Conservation (phyloP, 2,888 invertebrate genomes). For the Apodemia mormo region DNA sequence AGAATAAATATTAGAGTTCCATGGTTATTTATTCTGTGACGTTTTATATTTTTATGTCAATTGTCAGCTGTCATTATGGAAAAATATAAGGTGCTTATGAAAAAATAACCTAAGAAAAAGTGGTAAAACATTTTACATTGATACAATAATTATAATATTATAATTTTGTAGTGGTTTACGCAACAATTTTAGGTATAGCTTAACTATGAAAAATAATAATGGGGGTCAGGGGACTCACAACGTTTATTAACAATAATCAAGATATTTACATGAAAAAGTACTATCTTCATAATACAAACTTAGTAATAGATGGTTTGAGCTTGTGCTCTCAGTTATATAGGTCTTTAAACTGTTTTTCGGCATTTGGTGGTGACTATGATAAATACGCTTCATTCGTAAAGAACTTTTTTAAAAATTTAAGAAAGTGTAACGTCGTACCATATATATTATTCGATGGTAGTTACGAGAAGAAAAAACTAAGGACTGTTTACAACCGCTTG, state of each 20-base stretch:
- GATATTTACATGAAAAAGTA: constrained; percentile 83
- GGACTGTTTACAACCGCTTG: constrained; percentile 83
- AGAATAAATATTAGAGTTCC: too few species aligned
- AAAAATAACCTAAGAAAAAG: too few species aligned
- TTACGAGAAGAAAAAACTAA: constrained; percentile 86
- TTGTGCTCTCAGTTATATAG: constrained; percentile 87
- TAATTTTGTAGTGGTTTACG: not conserved
- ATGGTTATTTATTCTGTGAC: too few species aligned
- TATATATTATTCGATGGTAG: constrained; percentile 92
- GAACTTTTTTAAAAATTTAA: constrained; percentile 86
- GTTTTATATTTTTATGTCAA: too few species aligned
- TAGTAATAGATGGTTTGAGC: constrained; percentile 92
- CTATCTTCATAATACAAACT: constrained; percentile 84
- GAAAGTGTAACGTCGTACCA: constrained; percentile 86
- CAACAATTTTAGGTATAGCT: not conserved
- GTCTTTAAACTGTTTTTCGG: constrained; percentile 82
- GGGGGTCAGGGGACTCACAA: constrained; percentile 94
- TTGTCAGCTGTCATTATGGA: too few species aligned
- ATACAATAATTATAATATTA: too few species aligned
- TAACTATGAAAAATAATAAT: constrained; percentile 54
- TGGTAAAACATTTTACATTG: too few species aligned
- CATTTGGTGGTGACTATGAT: constrained; percentile 94
- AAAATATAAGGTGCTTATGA: too few species aligned
- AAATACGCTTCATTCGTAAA: constrained; percentile 84
- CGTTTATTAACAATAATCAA: constrained; percentile 86